These are phyloP conservation scores for Meloidogyne exigua DNA, from an alignment of 1,140 invertebrate species.

Conservation along the genomic window DNA sequence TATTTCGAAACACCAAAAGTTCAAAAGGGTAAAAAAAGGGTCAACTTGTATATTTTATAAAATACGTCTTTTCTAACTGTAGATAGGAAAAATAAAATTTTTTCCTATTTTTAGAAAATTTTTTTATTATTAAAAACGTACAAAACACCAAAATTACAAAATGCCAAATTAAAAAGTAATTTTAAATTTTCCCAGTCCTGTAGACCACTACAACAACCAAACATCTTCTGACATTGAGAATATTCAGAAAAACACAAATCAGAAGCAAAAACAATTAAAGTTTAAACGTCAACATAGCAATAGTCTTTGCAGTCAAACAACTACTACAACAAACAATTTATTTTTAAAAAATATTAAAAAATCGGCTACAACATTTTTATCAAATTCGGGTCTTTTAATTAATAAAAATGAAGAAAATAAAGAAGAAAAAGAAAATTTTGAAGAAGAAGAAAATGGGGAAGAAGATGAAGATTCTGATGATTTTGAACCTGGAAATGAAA, in stretches of 20 bases:
- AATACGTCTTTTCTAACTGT: no score
- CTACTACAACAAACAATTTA: not conserved
- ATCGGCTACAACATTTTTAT: not conserved
- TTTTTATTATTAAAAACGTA: no score
- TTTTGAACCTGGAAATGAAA: slow-evolving; percentile 30
- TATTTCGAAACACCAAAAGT: no score
- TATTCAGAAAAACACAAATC: not conserved
- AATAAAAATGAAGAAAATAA: slow-evolving; percentile 4
- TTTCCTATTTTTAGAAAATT: no score
- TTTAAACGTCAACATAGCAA: slow-evolving; percentile 14
- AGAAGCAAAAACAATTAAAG: not conserved
- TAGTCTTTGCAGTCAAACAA: slow-evolving; percentile 22
- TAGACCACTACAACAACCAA: not conserved
- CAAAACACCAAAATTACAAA: no score
- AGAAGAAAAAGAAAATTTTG: slow-evolving; percentile 16
- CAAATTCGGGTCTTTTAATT: slow-evolving; percentile 10
- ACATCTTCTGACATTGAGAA: not conserved
- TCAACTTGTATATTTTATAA: no score
- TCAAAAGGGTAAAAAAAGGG: no score
- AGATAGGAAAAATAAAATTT: no score
- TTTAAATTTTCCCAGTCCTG: not conserved
- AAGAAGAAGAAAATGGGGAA: slow-evolving; percentile 3
- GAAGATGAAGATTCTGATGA: slow-evolving; percentile 32
- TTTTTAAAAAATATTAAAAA: not conserved
- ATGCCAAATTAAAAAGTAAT: no score